Evolutionary conservation across 2,113 vertebrate genomes (phyloP).

Genomic region (Cyanocitta stelleri): DNA sequence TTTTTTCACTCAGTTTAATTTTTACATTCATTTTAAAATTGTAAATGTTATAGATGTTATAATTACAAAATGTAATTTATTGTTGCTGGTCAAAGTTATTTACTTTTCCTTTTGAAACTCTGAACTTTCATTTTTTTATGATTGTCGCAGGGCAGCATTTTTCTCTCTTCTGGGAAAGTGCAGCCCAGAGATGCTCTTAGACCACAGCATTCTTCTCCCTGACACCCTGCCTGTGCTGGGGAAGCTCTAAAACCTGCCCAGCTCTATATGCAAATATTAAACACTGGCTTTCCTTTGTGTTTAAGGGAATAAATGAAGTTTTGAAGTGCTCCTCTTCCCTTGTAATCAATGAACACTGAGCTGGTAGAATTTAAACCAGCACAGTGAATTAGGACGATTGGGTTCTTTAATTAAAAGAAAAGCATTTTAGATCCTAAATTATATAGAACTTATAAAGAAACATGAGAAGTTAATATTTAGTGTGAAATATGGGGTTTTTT

Average conservation of each 20-base stretch:
- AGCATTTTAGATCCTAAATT: background rate
- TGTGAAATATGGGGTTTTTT: background rate
- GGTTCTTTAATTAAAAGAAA: background rate
- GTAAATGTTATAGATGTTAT: background rate
- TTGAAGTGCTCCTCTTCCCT: background rate
- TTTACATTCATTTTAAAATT: background rate
- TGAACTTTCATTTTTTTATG: background rate
- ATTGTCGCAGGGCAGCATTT: background rate
- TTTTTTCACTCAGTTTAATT: slow-evolving; percentile 35
- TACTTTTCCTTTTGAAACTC: background rate
- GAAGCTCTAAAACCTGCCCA: background rate
- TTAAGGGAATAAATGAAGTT: background rate
- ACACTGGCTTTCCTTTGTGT: rapidly evolving
- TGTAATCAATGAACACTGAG: background rate
- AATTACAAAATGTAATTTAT: background rate
- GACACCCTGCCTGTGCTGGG: background rate
- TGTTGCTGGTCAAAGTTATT: background rate
- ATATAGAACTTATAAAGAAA: background rate
- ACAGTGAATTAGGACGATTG: background rate
- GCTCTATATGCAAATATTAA: background rate
- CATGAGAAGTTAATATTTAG: background rate
- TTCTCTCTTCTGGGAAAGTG: background rate
- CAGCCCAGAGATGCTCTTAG: background rate
- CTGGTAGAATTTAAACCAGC: background rate
- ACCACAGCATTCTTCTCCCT: background rate